These are phyloP conservation scores for Papilio glaucus DNA, from an alignment of 1,140 invertebrate genomes.

Conservation along the genomic window DNA sequence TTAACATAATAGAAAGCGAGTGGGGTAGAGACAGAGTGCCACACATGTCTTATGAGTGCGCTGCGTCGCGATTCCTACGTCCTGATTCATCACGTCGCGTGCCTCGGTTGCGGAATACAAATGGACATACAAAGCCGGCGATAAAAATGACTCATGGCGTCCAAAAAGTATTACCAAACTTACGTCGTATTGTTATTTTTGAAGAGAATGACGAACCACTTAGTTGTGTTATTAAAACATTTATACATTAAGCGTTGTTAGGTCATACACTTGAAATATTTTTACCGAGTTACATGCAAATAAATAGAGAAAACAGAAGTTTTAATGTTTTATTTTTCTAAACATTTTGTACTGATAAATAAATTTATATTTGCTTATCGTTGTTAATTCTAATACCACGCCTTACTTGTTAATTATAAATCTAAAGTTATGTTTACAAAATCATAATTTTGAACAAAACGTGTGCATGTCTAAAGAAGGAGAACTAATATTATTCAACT, in stretches of 20 bases:
- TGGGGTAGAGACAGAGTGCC: constrained; percentile 27
- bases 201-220: constrained; percentile 19
- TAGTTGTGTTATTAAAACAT: constrained; percentile 4
- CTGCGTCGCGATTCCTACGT: constrained; percentile 23
- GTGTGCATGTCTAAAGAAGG: too few species aligned
- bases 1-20: constrained; percentile 38
- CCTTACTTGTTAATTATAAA: too few species aligned
- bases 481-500: too few species aligned
- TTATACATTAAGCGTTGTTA: neutral
- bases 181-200: constrained; percentile 29
- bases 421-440: too few species aligned
- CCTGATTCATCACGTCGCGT: constrained; percentile 32
- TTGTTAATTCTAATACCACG: too few species aligned
- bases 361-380: too few species aligned
- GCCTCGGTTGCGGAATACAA: constrained; percentile 26
- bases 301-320: neutral
- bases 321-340: neutral
- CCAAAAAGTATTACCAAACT: constrained; percentile 38
- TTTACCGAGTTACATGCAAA: too few species aligned
- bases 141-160: constrained; percentile 31
- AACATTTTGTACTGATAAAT: neutral
- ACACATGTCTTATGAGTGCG: constrained; percentile 24
- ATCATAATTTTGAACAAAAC: too few species aligned
- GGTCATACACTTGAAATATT: neutral
- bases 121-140: constrained; percentile 32